These are phyloP conservation scores for Marronus borbonicus DNA, from an alignment of 2,888 invertebrate genomes.

Conservation along the genomic window DNA sequence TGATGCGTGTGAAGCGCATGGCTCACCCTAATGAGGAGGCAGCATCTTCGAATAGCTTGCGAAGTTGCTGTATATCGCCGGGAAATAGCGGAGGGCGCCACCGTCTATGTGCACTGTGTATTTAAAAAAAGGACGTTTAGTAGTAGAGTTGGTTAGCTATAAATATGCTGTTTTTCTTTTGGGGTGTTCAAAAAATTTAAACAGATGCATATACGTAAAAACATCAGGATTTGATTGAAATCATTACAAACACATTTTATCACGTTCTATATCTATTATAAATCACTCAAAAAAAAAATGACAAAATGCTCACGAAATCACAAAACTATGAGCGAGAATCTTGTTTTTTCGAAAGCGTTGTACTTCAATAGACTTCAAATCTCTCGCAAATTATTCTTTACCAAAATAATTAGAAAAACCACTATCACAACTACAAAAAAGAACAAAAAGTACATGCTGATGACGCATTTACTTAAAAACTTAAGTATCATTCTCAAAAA, in stretches of 20 bases:
- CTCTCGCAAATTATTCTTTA: background rate
- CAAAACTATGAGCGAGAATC: too few species aligned
- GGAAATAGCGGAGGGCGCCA: constrained; percentile 89
- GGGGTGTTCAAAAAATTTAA: constrained; percentile 1
- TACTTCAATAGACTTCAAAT: too few species aligned
- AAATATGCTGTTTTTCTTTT: background rate
- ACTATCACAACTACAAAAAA: too few species aligned
- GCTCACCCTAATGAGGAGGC: constrained; percentile 72
- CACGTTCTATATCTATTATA: too few species aligned
- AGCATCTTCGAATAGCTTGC: constrained; percentile 84
- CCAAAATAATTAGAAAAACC: too few species aligned
- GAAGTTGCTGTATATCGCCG: constrained; percentile 84
- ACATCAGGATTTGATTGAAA: too few species aligned
- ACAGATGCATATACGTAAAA: background rate
- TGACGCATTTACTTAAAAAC: background rate
- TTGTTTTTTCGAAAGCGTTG: too few species aligned
- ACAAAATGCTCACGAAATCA: too few species aligned
- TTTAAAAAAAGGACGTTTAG: constrained; percentile 29
- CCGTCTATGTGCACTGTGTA: constrained; percentile 81
- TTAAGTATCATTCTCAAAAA: background rate
- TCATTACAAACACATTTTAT: too few species aligned
- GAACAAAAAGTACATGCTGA: background rate
- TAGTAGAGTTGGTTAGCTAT: constrained; percentile 21
- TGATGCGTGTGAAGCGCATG: constrained; percentile 50
- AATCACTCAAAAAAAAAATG: too few species aligned